Conservation (phyloP, 2,113 vertebrate species). For the Lethenteron reissneri region DNA sequence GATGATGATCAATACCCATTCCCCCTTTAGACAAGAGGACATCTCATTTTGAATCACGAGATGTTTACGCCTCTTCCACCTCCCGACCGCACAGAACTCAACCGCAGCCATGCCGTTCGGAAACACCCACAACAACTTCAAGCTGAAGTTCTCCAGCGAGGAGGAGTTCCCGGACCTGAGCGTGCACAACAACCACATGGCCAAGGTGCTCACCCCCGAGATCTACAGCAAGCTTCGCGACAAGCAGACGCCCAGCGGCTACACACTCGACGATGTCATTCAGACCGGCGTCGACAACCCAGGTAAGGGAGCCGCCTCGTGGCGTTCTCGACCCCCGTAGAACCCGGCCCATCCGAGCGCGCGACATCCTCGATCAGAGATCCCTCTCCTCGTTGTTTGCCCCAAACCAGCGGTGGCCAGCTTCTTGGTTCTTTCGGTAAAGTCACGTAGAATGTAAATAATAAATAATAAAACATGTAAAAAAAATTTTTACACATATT, state of each 20-base stretch:
- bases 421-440: too few relatives aligned
- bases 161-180: slow-evolving; percentile 69
- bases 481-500: too few relatives aligned
- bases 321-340: neutral
- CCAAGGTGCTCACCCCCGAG: slow-evolving; percentile 46
- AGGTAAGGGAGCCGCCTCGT: slow-evolving; percentile 29
- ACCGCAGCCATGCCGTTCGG: slow-evolving; percentile 69
- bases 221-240: slow-evolving; percentile 47
- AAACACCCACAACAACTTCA: slow-evolving; percentile 62
- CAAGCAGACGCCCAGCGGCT: slow-evolving; percentile 56
- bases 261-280: slow-evolving; percentile 66
- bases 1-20: too few relatives aligned
- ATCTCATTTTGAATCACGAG: too few relatives aligned
- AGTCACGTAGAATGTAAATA: too few relatives aligned
- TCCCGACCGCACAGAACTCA: slow-evolving; percentile 21
- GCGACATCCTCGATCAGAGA: neutral
- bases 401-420: neutral
- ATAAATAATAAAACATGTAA: too few relatives aligned
- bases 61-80: slow-evolving; percentile 12
- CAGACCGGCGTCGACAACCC: slow-evolving; percentile 89
- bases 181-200: slow-evolving; percentile 83
- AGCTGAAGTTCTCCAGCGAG: slow-evolving; percentile 32
- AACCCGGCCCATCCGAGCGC: neutral
- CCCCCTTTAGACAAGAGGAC: too few relatives aligned
- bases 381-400: neutral